These are phyloP conservation scores for Camponotus fellah DNA, from an alignment of 2,888 invertebrate species.

Conservation along the genomic window DNA sequence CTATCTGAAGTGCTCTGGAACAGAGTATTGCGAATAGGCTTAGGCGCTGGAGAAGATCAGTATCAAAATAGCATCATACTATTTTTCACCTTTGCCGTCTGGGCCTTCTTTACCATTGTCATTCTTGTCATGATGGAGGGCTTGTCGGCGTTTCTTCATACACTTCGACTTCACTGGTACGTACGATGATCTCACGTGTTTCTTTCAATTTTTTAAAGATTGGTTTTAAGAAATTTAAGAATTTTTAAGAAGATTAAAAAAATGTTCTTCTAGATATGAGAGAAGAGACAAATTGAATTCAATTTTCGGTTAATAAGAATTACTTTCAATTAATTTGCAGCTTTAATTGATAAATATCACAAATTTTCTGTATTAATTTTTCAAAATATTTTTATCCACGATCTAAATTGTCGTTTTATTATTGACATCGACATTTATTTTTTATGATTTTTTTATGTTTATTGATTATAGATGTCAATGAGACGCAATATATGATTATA, in stretches of 20 bases:
- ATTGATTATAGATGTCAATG: not conserved
- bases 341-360: not conserved
- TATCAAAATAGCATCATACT: conserved; percentile 87
- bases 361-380: conserved; percentile 2
- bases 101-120: conserved; percentile 93
- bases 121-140: conserved; percentile 97
- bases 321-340: not conserved
- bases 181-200: conserved; percentile 63
- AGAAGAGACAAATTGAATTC: not conserved
- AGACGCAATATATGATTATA: not conserved
- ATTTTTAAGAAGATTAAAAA: not conserved
- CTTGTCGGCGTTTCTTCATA: conserved; percentile 95
- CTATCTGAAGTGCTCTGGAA: conserved; percentile 94
- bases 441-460: not conserved
- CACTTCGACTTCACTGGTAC: conserved; percentile 95
- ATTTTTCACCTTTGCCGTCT: conserved; percentile 90
- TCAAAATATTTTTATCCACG: not conserved
- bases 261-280: not conserved
- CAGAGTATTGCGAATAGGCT: conserved; percentile 89
- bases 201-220: not conserved
- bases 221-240: not conserved
- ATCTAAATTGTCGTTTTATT: not conserved
- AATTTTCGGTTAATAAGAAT: not conserved
- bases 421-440: not conserved
- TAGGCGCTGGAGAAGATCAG: conserved; percentile 79